Conservation (phyloP, 2,888 invertebrate species). For the Sympetrum striolatum region DNA sequence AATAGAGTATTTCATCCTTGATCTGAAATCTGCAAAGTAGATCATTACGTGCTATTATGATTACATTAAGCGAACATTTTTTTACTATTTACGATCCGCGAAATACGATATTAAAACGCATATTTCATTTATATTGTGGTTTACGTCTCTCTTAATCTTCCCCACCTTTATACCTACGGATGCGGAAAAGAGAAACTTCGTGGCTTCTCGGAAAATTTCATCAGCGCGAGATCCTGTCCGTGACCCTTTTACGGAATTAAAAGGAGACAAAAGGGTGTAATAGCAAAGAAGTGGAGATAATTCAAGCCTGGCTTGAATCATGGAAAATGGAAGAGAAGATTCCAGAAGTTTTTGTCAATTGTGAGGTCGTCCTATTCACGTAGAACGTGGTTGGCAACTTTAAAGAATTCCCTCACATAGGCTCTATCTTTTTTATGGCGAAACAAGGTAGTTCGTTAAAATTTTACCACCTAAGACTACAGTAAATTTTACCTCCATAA, state of each 20-base stretch:
- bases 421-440: too few species aligned
- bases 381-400: not conserved
- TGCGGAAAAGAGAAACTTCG: not conserved
- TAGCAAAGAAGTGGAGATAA: not conserved
- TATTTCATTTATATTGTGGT: not conserved
- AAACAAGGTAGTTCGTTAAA: too few species aligned
- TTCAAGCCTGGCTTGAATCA: not conserved
- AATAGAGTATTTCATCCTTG: too few species aligned
- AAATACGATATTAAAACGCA: not conserved
- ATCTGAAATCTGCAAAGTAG: too few species aligned
- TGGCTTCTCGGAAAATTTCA: not conserved
- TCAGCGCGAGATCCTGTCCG: not conserved
- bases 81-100: not conserved
- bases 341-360: not conserved
- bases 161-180: not conserved
- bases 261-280: constrained; percentile 8
- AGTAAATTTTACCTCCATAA: too few species aligned
- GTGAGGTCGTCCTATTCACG: not conserved
- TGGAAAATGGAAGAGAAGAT: not conserved
- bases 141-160: not conserved
- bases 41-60: too few species aligned
- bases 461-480: too few species aligned
- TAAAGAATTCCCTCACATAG: not conserved
- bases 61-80: too few species aligned
- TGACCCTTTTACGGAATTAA: not conserved